Evolutionary conservation across 2,888 invertebrate species (phyloP), one percentile per base, ranked within the genome.

Genomic region (Caenorhabditis sinica): DNA sequence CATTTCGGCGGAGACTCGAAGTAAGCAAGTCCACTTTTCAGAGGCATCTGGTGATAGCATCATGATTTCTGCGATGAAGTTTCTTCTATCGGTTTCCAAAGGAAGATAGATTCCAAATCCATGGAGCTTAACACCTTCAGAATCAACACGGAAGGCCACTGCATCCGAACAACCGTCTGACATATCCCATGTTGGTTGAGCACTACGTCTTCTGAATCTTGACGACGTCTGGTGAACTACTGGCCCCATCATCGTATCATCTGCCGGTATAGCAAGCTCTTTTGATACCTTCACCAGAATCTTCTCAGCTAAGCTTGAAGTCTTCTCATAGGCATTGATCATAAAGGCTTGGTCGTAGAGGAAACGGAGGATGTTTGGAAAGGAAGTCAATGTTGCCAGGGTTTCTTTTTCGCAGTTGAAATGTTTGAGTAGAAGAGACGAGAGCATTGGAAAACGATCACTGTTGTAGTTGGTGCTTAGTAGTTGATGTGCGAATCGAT

Each of bases 141-240:
- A 95, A 94, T 98, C 97, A 13, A 98, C 97, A 45, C 88, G 83
- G 61, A 93, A 90, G 1, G 90, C 87, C 15, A 99, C 96, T 0
- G 97, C 97, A 94, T 99, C 98, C 0, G 97, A 97, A 13, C 97
- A 97, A 40, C 97, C 97, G 93, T 97, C 97, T 4, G 97, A 97
- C 0, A 97, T 97, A 93, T 98, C 97, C 98, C 98, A 98, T 0
- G 96, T 96, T 60, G 97, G 95, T 66, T 96, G 95, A 88, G 96
- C 95, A 93, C 97, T 97, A 60, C 96, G 96, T 65, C 97, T 95
- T 56, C 96, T 96, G 93, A 98, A 98, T n/a, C 90, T 84, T 17
- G 76, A 71, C 17, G 71, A 68, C 4, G 80, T 84, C 51, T 96
- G 95, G 88, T 97, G 84, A 9, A 91, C 71, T 2, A 87, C 79